These are phyloP conservation scores for Aphelenchoides avenae DNA, from an alignment of 1,140 invertebrate species.

Conservation along the genomic window DNA sequence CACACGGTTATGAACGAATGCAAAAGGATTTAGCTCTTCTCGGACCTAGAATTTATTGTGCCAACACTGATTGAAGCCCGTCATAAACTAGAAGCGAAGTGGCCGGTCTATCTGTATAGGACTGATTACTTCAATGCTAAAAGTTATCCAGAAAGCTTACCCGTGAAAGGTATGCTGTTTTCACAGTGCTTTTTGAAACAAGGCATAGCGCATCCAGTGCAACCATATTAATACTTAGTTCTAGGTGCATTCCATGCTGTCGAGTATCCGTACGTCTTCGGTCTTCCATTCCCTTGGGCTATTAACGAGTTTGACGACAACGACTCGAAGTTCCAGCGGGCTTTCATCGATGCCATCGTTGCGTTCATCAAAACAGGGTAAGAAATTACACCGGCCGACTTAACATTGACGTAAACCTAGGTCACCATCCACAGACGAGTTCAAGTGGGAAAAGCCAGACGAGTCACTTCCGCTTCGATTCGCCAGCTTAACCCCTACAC, in stretches of 20 bases:
- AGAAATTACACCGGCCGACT: background rate
- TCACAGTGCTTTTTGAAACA: background rate
- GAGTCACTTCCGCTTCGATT: constrained; percentile 12
- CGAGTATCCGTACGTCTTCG: constrained; percentile 12
- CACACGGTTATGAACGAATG: background rate
- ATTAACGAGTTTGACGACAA: background rate
- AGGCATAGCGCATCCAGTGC: background rate
- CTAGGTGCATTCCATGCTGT: background rate
- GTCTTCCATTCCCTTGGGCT: constrained; percentile 1
- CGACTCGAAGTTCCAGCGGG: constrained; percentile 3
- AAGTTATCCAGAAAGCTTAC: background rate
- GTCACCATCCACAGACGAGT: constrained; percentile 8
- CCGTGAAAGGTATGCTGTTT: constrained; percentile 9
- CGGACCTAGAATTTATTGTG: constrained; percentile 14
- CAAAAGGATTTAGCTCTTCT: constrained; percentile 8
- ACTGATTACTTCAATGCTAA: background rate
- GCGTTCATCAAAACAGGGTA: constrained; percentile 14
- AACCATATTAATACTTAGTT: too few relatives aligned
- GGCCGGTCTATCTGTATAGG: constrained; percentile 11
- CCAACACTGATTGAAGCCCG: constrained; percentile 18
- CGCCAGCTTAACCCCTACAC: constrained; percentile 8
- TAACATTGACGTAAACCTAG: constrained; percentile 12
- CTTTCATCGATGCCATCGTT: constrained; percentile 12
- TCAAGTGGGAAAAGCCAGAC: constrained; percentile 14
- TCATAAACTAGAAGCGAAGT: constrained; percentile 10